Conservation (phyloP, 2,888 invertebrate species). For the Hydriomena furcata region DNA sequence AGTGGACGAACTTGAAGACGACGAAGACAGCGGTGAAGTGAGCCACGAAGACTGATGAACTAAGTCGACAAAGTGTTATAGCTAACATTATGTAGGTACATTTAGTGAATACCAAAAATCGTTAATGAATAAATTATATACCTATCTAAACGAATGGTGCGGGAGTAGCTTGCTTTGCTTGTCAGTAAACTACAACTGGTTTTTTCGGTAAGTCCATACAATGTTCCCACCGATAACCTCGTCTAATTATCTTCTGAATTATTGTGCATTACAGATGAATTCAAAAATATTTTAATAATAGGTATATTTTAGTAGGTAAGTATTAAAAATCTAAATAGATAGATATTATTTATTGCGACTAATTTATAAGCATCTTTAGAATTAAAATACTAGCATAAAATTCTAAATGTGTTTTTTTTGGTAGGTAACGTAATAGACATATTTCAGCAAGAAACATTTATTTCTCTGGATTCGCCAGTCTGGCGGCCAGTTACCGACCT, state of each 20-base stretch:
- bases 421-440: no score
- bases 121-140: no score
- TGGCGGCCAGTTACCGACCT: no score
- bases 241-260: background rate
- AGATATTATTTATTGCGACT: slow-evolving; percentile 18
- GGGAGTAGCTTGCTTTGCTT: background rate
- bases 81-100: slow-evolving; percentile 16
- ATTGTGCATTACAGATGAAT: background rate
- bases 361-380: slow-evolving; percentile 7
- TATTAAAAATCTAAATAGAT: no score
- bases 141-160: background rate
- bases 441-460: no score
- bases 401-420: no score
- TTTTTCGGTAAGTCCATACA: background rate
- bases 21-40: slow-evolving; percentile 47
- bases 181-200: background rate
- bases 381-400: background rate
- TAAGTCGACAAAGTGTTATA: background rate
- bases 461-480: no score
- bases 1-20: slow-evolving; percentile 58
- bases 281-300: no score
- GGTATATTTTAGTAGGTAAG: background rate
- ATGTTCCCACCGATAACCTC: slow-evolving; percentile 10
- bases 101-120: slow-evolving; percentile 45
- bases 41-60: slow-evolving; percentile 57